A percentile compares a stretch with the other conserved stretches of the same genome.
These are phyloP conservation scores for Litocranius walleri DNA, from an alignment of 2,113 vertebrate species.

Conservation along the genomic window DNA sequence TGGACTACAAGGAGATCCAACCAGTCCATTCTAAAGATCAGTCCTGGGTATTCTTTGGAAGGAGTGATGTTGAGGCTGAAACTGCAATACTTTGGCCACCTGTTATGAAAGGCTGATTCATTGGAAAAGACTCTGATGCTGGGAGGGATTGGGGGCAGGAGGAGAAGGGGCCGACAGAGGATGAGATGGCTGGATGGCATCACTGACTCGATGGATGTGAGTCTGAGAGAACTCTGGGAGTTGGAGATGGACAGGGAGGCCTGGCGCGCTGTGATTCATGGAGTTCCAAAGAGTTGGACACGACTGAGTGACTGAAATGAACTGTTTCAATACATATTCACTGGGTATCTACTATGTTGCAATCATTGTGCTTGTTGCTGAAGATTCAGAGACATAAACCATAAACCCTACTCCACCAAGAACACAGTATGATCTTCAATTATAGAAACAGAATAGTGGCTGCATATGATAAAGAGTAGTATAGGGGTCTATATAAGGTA, in stretches of 20 bases:
- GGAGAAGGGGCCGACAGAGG: too few species aligned
- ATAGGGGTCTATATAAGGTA: background rate
- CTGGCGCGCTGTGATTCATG: accelerated
- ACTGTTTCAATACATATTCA: background rate
- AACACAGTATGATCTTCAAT: background rate
- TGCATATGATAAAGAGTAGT: background rate
- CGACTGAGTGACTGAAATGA: background rate
- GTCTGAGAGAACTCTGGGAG: too few species aligned
- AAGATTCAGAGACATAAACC: background rate
- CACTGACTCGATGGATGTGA: accelerated
- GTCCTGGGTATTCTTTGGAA: too few species aligned
- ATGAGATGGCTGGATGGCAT: too few species aligned
- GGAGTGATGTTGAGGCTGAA: too few species aligned
- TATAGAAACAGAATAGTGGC: background rate
- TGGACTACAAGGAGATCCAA: too few species aligned
- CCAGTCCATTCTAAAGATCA: too few species aligned
- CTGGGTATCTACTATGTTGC: background rate
- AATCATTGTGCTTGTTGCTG: background rate
- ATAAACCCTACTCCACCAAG: background rate
- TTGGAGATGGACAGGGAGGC: too few species aligned
- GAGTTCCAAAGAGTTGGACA: background rate
- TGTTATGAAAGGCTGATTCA: too few species aligned
- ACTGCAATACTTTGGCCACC: too few species aligned
- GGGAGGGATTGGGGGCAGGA: too few species aligned
- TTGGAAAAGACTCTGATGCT: too few species aligned